A percentile compares a stretch with the other conserved stretches of the same genome.
Evolutionary conservation across 2,888 invertebrate genomes (phyloP).

Genomic region (Rhorus exstirpatorius): DNA sequence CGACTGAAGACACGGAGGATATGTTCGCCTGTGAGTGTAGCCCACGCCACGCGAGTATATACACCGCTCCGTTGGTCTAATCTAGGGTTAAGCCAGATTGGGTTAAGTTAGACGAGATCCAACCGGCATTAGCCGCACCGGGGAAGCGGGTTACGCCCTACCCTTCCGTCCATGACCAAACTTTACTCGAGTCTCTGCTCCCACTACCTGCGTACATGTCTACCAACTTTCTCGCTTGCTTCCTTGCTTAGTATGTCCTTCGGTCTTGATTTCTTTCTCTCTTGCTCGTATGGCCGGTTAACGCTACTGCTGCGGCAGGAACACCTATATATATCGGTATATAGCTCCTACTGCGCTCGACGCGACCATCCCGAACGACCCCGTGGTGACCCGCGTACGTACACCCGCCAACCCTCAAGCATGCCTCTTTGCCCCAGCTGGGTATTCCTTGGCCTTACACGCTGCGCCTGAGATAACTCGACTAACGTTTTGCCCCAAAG

Average conservation of each 20-base stretch:
- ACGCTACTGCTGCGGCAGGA: constrained; percentile 27
- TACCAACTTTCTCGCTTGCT: constrained; percentile 50
- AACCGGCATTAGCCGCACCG: constrained; percentile 78
- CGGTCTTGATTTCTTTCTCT: constrained; percentile 49
- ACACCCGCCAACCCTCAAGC: constrained; percentile 46
- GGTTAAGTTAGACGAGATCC: constrained; percentile 80
- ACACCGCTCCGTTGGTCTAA: constrained; percentile 80
- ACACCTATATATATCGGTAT: constrained; percentile 32
- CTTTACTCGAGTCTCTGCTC: constrained; percentile 59
- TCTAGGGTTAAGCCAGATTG: constrained; percentile 81
- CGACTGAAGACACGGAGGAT: constrained; percentile 22
- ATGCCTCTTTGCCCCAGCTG: constrained; percentile 57
- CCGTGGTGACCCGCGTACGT: constrained; percentile 70
- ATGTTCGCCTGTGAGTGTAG: constrained; percentile 64
- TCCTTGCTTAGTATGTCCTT: constrained; percentile 37
- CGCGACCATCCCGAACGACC: constrained; percentile 69
- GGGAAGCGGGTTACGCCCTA: constrained; percentile 64
- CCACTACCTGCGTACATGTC: constrained; percentile 21
- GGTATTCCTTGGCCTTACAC: constrained; percentile 67
- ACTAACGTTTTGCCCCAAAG: constrained; percentile 67
- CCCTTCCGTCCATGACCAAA: constrained; percentile 64
- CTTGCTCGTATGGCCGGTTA: constrained; percentile 38
- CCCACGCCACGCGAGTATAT: constrained; percentile 71
- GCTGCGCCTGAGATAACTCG: constrained; percentile 66
- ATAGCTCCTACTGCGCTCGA: constrained; percentile 53